Percentiles rank a stretch among this genome's conserved stretches.
Conservation (phyloP, 2,888 invertebrate species). For the Conops quadrifasciatus region DNA sequence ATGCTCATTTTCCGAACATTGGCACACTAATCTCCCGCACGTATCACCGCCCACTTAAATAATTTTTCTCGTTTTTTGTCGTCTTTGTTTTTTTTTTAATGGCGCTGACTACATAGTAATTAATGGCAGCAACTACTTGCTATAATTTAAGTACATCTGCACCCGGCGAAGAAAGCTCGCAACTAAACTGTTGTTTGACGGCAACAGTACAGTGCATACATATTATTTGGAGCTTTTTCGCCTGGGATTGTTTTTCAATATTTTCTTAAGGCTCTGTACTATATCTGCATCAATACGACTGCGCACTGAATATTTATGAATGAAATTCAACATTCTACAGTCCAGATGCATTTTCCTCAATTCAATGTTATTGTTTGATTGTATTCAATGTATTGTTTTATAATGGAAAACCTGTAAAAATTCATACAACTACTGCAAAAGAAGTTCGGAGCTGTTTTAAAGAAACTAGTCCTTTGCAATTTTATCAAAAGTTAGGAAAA, state of each 20-base stretch:
- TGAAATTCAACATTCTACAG: constrained; percentile 1
- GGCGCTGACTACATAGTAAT: background rate
- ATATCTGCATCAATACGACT: background rate
- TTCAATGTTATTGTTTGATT: too few species aligned
- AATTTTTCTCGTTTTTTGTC: background rate
- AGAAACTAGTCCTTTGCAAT: too few species aligned
- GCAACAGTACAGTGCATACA: background rate
- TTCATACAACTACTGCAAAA: too few species aligned
- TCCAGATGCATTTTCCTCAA: too few species aligned
- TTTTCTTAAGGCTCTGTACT: background rate
- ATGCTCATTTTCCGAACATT: too few species aligned
- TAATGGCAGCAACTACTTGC: background rate
- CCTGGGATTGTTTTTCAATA: background rate
- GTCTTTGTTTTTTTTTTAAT: background rate
- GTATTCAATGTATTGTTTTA: too few species aligned
- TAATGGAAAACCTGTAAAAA: too few species aligned
- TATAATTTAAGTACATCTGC: constrained; percentile 29
- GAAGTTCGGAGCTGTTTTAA: too few species aligned
- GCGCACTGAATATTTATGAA: constrained; percentile 24
- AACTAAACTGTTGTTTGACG: background rate
- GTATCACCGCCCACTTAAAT: too few species aligned
- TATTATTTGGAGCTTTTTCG: background rate
- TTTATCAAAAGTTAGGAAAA: too few species aligned
- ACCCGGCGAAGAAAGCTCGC: constrained; percentile 23
- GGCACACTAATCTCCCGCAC: too few species aligned